Evolutionary conservation across 2,888 invertebrate genomes (phyloP), one percentile per base, ranked within the genome.

Genomic region (Stegana nigrithorax): DNA sequence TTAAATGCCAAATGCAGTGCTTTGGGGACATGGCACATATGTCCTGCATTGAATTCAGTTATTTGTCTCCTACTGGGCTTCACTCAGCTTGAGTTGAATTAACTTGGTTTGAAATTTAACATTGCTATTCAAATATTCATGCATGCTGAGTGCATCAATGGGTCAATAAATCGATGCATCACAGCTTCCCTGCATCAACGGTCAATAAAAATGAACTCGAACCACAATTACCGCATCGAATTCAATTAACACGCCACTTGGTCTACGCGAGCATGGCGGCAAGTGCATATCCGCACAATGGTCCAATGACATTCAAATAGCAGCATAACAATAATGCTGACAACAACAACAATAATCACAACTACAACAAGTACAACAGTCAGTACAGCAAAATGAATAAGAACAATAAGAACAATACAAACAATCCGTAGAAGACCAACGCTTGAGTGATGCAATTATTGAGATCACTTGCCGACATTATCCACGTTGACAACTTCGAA

Each of bases 41-140:
- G 14, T 25, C 17, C 42, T 19, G 66, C 63, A 66, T 44, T 67
- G 69, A 69, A 61, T 71, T 62, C n/a, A n/a, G n/a, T n/a, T n/a
- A n/a, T n/a, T n/a, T n/a, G n/a, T n/a, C n/a, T 29, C 42, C 42
- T 42, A n/a, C n/a, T 14, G 42, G 2, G 14, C 42, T 42, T n/a
- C 7, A 12, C 39, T 39, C 39, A 39, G 7, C n/a, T 5, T 4
- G 12, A n/a, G 14, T 6, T 39, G 10, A 29, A 7, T 29, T 29
- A 29, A 29, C 5, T 7, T n/a, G n/a, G n/a, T n/a, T n/a, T n/a
- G n/a, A n/a, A n/a, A n/a, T n/a, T n/a, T n/a, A n/a, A n/a, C n/a
- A n/a, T 57, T 64, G 42, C 55, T 72, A 66, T 14, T 75, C 66
- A 77, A 69, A 74, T 71, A 67, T 71, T 75, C 69, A 75, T 68